These are phyloP conservation scores for Tipula helvola DNA, from an alignment of 2,888 invertebrate species.

Conservation along the genomic window DNA sequence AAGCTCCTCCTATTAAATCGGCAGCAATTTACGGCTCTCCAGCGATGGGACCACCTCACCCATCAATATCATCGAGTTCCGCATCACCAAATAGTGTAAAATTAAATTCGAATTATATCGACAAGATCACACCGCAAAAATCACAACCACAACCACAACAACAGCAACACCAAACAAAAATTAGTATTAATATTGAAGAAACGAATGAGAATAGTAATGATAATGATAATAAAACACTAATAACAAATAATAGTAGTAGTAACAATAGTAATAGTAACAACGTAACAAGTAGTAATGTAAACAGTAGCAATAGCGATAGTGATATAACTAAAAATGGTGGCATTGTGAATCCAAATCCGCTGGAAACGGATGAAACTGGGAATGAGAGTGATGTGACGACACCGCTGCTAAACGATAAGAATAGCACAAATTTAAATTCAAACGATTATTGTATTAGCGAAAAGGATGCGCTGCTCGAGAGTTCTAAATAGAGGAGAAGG, in stretches of 20 bases:
- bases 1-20: slow-evolving; percentile 21
- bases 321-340: neutral
- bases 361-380: slow-evolving; percentile 15
- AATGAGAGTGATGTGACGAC: slow-evolving; percentile 17
- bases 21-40: neutral
- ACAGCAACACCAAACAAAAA: neutral
- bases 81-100: slow-evolving; percentile 16
- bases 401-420: slow-evolving; percentile 17
- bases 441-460: slow-evolving; percentile 18
- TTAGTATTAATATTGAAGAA: neutral
- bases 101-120: slow-evolving; percentile 16
- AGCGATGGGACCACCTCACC: neutral
- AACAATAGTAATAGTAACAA: neutral
- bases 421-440: slow-evolving; percentile 17
- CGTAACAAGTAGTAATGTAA: neutral
- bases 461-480: slow-evolving; percentile 19
- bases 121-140: neutral
- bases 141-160: neutral
- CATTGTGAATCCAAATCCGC: slow-evolving; percentile 9
- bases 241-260: slow-evolving; percentile 7
- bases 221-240: neutral
- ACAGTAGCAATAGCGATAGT: slow-evolving; percentile 10
- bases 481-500: neutral
- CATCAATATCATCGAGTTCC: slow-evolving; percentile 12
- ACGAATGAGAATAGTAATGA: neutral